Conservation (phyloP, 92 coral and sea anemone genomes). For the Bergia sp. region DNA sequence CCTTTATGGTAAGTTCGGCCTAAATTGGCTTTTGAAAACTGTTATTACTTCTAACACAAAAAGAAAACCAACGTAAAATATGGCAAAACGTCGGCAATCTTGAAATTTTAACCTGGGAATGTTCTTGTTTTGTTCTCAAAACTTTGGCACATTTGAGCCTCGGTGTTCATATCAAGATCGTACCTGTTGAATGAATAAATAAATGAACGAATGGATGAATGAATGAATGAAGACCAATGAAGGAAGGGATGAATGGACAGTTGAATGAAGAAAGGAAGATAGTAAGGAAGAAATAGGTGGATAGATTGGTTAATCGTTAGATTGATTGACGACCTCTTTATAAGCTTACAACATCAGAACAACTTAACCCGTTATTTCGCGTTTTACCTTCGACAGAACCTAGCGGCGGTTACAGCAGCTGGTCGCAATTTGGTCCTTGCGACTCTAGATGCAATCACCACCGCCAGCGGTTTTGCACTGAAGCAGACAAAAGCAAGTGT, state of each 20-base stretch:
- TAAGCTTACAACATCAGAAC: neutral
- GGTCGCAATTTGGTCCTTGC: constrained; percentile 84
- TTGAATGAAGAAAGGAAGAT: neutral
- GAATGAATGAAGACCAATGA: neutral
- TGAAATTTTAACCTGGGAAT: too few species aligned
- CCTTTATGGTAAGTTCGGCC: too few species aligned
- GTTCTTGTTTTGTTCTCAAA: neutral
- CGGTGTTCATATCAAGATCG: neutral
- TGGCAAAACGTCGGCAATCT: too few species aligned
- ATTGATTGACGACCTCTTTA: neutral
- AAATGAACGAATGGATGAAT: neutral
- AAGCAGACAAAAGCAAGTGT: constrained; percentile 65
- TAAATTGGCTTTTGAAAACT: too few species aligned
- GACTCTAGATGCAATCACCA: constrained; percentile 50
- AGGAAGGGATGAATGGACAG: too few species aligned
- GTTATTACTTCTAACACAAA: too few species aligned
- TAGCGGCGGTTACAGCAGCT: constrained; percentile 72
- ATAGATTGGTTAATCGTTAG: neutral
- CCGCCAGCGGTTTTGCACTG: constrained; percentile 88
- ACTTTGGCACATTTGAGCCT: neutral
- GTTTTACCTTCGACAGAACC: constrained; percentile 47
- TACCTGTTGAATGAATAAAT: neutral
- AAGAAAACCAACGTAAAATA: too few species aligned
- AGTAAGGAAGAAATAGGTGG: neutral
- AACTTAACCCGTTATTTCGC: neutral